Evolutionary conservation across 2,113 vertebrate genomes (phyloP).

Genomic region (Garra rufa): DNA sequence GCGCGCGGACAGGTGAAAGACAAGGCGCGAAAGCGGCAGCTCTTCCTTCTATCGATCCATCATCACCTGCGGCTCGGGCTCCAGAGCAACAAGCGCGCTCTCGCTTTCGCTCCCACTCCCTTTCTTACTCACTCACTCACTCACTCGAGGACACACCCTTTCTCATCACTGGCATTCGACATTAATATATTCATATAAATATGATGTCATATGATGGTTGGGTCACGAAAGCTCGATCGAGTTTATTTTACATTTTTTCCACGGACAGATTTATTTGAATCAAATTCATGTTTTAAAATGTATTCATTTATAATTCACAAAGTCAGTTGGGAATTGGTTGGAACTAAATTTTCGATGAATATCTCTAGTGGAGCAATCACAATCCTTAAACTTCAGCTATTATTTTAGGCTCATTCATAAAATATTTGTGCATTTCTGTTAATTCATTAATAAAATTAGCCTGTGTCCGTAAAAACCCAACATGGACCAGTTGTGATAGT

Average conservation of each 20-base stretch:
- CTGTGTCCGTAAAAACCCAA: too few relatives aligned
- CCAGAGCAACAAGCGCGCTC: slow-evolving; percentile 9
- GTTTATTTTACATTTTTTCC: neutral
- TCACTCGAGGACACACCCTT: neutral
- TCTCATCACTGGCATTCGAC: neutral
- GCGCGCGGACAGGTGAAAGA: slow-evolving; percentile 48
- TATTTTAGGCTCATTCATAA: too few relatives aligned
- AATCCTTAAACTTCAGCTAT: too few relatives aligned
- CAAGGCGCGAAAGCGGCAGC: slow-evolving; percentile 49
- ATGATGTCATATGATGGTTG: neutral
- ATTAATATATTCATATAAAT: neutral
- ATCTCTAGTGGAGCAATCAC: too few relatives aligned
- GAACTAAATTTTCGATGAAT: neutral
- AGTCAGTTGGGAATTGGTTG: neutral
- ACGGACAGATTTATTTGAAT: neutral
- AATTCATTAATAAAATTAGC: too few relatives aligned
- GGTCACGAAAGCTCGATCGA: neutral
- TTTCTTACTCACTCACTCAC: slow-evolving; percentile 3
- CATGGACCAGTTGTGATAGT: too few relatives aligned
- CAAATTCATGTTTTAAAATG: neutral
- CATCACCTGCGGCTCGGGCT: slow-evolving; percentile 12
- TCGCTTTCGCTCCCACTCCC: slow-evolving; percentile 15
- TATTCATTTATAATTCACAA: neutral
- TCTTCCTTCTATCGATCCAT: slow-evolving; percentile 46
- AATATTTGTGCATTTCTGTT: too few relatives aligned